phyloP scores from a whole-genome alignment of 2,888 invertebrate species.

The Metalampra italica region DNA sequence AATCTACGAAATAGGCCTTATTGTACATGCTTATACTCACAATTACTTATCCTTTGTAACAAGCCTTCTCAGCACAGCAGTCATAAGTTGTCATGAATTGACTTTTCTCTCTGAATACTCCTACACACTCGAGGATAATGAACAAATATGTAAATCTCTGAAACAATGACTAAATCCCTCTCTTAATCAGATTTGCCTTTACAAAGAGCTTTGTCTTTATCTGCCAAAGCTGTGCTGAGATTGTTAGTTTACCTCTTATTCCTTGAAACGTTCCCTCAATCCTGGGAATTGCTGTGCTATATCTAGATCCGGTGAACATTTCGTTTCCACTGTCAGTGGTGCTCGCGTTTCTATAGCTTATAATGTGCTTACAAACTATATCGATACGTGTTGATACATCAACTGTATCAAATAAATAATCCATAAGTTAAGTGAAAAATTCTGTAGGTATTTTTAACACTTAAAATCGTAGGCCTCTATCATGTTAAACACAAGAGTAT shows the following conservation, averaged over 20 bases:
- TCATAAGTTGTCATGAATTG: not conserved
- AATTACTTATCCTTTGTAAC: not conserved
- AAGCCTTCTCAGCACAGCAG: not conserved
- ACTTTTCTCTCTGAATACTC: not conserved
- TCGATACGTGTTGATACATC: no score
- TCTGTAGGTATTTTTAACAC: no score
- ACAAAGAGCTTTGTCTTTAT: slow-evolving; percentile 14
- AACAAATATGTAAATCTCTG: slow-evolving; percentile 3
- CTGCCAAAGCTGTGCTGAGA: not conserved
- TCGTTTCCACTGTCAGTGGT: no score
- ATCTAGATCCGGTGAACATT: not conserved
- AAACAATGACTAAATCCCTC: slow-evolving; percentile 1
- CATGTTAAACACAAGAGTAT: no score
- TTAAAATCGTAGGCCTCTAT: no score
- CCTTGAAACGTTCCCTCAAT: not conserved
- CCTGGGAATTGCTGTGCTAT: not conserved
- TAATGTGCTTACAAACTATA: no score
- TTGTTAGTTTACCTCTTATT: not conserved
- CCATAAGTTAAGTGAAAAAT: no score
- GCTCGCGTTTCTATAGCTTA: no score
- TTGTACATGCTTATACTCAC: not conserved
- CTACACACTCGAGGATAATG: slow-evolving; percentile 8
- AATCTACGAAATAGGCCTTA: not conserved
- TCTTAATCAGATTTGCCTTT: slow-evolving; percentile 22
- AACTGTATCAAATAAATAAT: no score